Base-by-base conservation (phyloP, 2,888 invertebrate species). In the Camptogramma bilineatum region DNA sequence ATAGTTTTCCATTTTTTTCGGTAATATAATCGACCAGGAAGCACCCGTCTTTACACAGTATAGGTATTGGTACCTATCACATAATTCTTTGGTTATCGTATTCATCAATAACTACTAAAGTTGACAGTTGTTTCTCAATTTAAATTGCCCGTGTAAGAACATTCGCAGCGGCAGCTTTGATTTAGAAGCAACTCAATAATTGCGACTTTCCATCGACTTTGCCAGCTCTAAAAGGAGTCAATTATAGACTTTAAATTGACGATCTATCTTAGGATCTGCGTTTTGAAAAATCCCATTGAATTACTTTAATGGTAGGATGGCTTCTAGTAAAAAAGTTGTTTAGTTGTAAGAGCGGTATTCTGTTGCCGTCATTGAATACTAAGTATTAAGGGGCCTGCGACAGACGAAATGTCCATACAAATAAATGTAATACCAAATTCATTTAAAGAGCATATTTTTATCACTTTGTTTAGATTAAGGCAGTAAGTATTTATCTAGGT, bases 271-370 rank as follows among this genome's bases (percentile, higher is more conserved):
- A 60, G 64, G 64, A 64, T 59, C 44, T 54, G 69, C 70, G 76
- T 75, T 79, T 80, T 74, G 75, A 85, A 81, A 79, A 82, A 86
- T 82, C 75, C 83, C 67, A 85, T 87, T 86, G 82, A 85, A 85
- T 84, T 83, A 74, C 84, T 76, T 81, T 81, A 83, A 85, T 82
- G 87, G 84, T 73, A 77, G 74, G 75, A 81, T 80, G 75, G 76
- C 62, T 64, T 68, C 59, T 70, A 64, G 62, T 52, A 73, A 84
- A 85, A 84, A 85, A 82, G 75, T 79, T 62, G 81, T 77, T 78
- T 77, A 66, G 64, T 72, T 68, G 73, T 65, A 62, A 62, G 44
- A n/a, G 59, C 62, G 61, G 61, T 70, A 68, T 71, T 72, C 69
- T 62, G 57, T 21, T 50, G 19, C n/a, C n/a, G 24, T 16, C 13